Conservation (phyloP, 2,888 invertebrate species). For the Poecilobothrus nobilitatus region DNA sequence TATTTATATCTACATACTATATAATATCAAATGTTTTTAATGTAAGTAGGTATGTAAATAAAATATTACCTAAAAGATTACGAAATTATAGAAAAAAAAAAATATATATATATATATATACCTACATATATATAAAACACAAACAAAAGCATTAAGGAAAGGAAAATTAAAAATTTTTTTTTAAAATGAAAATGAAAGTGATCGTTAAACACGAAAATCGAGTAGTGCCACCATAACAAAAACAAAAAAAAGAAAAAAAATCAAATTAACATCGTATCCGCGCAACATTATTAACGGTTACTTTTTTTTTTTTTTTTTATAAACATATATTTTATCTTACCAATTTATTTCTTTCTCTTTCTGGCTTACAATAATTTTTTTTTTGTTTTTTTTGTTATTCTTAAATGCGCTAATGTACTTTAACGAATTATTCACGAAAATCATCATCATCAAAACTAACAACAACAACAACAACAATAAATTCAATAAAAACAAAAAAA, state of each 20-base stretch:
- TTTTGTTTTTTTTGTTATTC: too few relatives aligned
- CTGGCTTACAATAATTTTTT: too few relatives aligned
- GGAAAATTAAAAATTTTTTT: not conserved
- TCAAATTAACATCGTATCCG: not conserved
- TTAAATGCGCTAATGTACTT: too few relatives aligned
- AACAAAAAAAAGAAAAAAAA: not conserved
- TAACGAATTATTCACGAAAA: too few relatives aligned
- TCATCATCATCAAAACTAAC: not conserved
- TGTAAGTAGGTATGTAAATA: not conserved
- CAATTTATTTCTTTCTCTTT: too few relatives aligned
- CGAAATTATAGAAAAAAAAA: not conserved
- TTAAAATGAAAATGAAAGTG: conserved; percentile 1
- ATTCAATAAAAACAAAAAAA: not conserved
- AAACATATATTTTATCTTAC: too few relatives aligned
- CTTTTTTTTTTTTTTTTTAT: too few relatives aligned
- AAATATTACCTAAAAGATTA: conserved; percentile 1
- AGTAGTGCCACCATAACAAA: not conserved
- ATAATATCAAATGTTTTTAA: too few relatives aligned
- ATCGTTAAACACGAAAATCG: not conserved
- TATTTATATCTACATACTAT: not conserved
- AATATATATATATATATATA: too few relatives aligned
- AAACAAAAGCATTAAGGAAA: not conserved
- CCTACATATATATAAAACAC: too few relatives aligned
- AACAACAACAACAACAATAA: not conserved
- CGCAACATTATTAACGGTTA: too few relatives aligned